Conservation (phyloP, 2,888 invertebrate genomes). For the Macrophya annulata region DNA sequence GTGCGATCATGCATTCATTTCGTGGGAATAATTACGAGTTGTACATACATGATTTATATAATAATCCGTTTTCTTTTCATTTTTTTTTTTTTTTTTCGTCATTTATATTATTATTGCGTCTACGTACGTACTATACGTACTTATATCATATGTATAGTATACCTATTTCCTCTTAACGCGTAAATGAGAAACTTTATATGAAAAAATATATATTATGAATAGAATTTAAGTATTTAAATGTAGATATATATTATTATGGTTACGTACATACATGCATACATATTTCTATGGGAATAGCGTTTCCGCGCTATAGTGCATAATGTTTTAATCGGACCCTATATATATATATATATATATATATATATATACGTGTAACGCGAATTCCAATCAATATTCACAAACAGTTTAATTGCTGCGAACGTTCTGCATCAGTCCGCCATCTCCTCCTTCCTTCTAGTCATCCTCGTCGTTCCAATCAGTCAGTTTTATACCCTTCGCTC, state of each 20-base stretch:
- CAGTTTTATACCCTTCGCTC: not conserved
- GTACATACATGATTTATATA: not conserved
- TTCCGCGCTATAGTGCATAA: conserved; percentile 32
- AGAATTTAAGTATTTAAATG: not conserved
- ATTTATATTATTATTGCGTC: not conserved
- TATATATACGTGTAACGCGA: conserved; percentile 27
- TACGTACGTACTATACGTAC: not conserved
- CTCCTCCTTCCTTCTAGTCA: not conserved
- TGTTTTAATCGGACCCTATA: conserved; percentile 43
- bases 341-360: too few species aligned
- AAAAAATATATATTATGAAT: conserved; percentile 17
- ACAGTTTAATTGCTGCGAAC: conserved; percentile 45
- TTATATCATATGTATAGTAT: not conserved
- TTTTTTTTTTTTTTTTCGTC: too few species aligned
- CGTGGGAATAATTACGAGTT: not conserved
- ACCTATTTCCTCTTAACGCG: conserved; percentile 23
- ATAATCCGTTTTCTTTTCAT: too few species aligned
- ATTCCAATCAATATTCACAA: conserved; percentile 48
- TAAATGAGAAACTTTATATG: not conserved
- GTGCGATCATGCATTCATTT: not conserved
- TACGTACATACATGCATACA: too few species aligned
- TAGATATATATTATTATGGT: not conserved
- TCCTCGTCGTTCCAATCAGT: conserved; percentile 8
- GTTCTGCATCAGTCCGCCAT: not conserved
- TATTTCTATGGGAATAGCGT: conserved; percentile 3